Conservation (phyloP, 2,113 vertebrate genomes). For the Mustela lutreola region DNA sequence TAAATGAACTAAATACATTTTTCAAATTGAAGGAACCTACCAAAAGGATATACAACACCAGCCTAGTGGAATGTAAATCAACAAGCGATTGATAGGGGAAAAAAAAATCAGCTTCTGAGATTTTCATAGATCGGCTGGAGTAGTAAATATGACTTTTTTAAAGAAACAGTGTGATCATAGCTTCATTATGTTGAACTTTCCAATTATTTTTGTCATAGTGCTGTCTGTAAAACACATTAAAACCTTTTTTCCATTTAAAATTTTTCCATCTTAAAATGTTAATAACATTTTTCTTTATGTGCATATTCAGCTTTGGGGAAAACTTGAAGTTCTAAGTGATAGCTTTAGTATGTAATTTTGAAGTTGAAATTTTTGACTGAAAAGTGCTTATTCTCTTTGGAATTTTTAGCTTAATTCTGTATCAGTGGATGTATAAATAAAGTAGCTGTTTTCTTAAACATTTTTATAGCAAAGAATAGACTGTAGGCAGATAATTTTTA, state of each 20-base stretch:
- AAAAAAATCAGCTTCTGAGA: neutral
- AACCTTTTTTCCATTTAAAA: neutral
- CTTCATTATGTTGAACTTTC: conserved; percentile 10
- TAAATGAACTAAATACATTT: neutral
- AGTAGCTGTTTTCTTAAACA: neutral
- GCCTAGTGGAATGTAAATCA: neutral
- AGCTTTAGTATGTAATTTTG: neutral
- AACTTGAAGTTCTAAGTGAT: neutral
- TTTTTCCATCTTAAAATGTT: too few relatives aligned
- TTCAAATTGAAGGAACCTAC: neutral
- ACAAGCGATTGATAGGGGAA: neutral
- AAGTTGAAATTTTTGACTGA: conserved; percentile 26
- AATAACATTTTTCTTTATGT: neutral
- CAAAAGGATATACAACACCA: neutral
- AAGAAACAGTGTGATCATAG: neutral
- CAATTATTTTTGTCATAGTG: neutral
- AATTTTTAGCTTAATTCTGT: neutral
- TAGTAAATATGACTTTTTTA: neutral
- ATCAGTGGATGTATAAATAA: neutral
- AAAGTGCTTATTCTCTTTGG: neutral
- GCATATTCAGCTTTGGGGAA: neutral
- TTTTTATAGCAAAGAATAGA: neutral
- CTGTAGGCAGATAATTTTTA: neutral
- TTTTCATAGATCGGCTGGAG: neutral
- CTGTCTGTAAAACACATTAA: neutral